Conservation (phyloP, 2,797 vertebrate genomes). For the Sebastes melanostomus region DNA sequence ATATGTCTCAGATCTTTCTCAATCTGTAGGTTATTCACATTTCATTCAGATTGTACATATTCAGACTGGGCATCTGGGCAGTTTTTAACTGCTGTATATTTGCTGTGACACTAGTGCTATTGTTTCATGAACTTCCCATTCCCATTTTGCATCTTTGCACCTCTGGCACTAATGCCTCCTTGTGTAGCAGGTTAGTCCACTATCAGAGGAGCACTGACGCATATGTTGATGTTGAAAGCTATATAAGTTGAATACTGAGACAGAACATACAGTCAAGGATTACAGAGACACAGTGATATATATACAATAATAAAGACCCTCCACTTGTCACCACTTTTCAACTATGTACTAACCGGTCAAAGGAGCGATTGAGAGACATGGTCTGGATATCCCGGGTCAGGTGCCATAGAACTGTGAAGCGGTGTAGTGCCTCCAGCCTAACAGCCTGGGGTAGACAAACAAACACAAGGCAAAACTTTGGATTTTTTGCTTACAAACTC, state of each 20-base stretch:
- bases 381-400: slow-evolving; percentile 94
- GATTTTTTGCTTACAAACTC: slow-evolving; percentile 11
- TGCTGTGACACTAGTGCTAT: not conserved
- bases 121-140: not conserved
- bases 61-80: not conserved
- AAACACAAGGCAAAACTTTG: slow-evolving; percentile 16
- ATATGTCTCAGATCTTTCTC: not conserved
- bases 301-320: not conserved
- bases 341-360: slow-evolving; percentile 88
- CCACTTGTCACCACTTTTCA: not conserved
- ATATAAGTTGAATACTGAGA: not conserved
- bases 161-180: not conserved
- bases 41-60: not conserved
- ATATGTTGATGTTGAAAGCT: not conserved
- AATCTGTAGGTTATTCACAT: not conserved
- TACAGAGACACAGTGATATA: not conserved
- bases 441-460: slow-evolving; percentile 67
- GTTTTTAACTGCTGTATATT: not conserved
- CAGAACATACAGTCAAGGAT: not conserved
- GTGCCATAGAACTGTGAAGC: slow-evolving; percentile 97
- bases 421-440: slow-evolving; percentile 91
- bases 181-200: not conserved
- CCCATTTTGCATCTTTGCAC: not conserved
- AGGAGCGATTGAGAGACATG: slow-evolving; percentile 92
- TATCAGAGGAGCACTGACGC: not conserved